Base-by-base conservation (phyloP, 2,888 invertebrate genomes). In the Trissoscelio sp. region DNA sequence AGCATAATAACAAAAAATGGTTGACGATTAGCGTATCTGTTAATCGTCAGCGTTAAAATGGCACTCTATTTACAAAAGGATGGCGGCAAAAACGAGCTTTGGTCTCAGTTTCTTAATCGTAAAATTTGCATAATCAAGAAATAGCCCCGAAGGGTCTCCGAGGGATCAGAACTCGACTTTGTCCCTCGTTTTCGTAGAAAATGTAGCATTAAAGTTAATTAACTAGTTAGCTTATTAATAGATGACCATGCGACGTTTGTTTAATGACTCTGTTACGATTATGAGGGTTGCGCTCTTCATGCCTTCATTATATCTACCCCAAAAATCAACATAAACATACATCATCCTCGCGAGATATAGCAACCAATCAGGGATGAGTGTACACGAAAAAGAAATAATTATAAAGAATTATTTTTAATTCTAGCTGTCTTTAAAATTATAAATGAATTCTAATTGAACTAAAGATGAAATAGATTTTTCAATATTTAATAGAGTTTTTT, bases 41-140 rank as follows among this genome's bases (percentile, higher is more conserved):
- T 78, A 70, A 78, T 70, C 46, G 22, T 22, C 34, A 7, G 14
- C 37, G 20, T 53, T 64, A 67, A 78, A 70, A 39, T 55, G 57
- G 69, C 60, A 28, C 42, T 64, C 16, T 70, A 75, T 75, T 58
- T 22, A 16, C 28, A 6, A 70, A 73, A 69, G 64, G 70, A 69
- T 79, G 58, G 66, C 44, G 58, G 31, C 18, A 34, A 14, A 37
- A 62, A 75, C 12, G 58, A 48, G 37, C 58, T 37, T 24, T 37
- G 42, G 42, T 66, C 58, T 72, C 37, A 58, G 66, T 74, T 66
- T 18, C 44, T 51, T 44, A 66, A 82, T 75, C 78, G 70, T 78
- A 79, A 78, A 67, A 78, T 82, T 82, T 82, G 79, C 81, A 81
- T 81, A 81, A 81, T 81, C 77, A 81, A 81, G 77, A 64, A 77